Base-by-base conservation (phyloP, 2,888 invertebrate genomes). In the Cecidostiba fungosa region DNA sequence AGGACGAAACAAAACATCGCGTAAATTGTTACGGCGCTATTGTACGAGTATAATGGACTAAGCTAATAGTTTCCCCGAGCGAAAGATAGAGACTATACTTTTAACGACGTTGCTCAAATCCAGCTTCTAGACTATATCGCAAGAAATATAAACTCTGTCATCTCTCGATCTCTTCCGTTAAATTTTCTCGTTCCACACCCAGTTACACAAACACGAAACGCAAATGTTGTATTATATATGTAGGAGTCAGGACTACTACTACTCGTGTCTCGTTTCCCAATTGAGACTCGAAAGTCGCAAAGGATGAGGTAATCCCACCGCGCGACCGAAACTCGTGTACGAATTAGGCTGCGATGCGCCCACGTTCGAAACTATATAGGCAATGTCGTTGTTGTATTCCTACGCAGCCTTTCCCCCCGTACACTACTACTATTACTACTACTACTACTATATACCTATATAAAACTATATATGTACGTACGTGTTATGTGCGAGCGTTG, bases 271-370 rank as follows among this genome's bases (percentile, higher is more conserved):
- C 43, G 43, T 36, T 36, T 73, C 23, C 39, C 43, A 26, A 73
- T 73, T 70, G 39, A 47, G 26, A 59, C 19, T 1, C 36, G 77
- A 77, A 59, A 54, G 59, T 62, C 47, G 23, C 66, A 16, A 19
- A 6, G 29, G 47, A 79, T 79, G 79, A 79, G 32, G 79, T 50
- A 69, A 79, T 79, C 62, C 3, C 6, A 14, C 78, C 16, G 19
- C 54, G 6, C 54, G 54, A 59, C 54, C n/a, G 12, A 79, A 69
- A 79, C 32, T 79, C 70, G 79, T 29, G 72, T 54, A 80, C 72
- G 80, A 80, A 80, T 69, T 72, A 36, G 80, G 80, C 80, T 80
- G 50, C 29, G 66, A 66, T 66, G 66, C 72, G 79, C 70, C 19
- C 47, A 4, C 29, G 19, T 62, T 39, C 23, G 59, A 77, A 54